phyloP scores from a whole-genome alignment of 2,888 invertebrate genomes.

The Hoplodrina ambigua region DNA sequence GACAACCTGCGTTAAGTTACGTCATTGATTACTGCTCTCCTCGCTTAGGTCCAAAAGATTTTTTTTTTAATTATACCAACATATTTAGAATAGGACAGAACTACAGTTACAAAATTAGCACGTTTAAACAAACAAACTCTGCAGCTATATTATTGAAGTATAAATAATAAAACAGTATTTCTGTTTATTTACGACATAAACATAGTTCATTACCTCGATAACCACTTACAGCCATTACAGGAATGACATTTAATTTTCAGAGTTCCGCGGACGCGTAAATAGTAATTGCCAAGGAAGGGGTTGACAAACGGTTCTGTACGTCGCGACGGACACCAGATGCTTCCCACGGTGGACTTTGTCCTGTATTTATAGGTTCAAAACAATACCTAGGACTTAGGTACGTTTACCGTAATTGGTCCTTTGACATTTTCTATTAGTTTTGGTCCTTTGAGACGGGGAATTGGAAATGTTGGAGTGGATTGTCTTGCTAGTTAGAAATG shows the following conservation, averaged over 20 bases:
- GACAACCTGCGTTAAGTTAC: not conserved
- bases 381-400: constrained; percentile 50
- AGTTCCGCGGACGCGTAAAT: constrained; percentile 64
- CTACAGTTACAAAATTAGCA: no score
- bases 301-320: constrained; percentile 76
- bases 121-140: no score
- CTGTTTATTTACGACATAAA: constrained; percentile 62
- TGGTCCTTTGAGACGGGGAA: constrained; percentile 22
- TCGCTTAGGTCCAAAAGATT: no score
- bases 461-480: constrained; percentile 8
- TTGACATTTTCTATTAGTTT: constrained; percentile 43
- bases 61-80: no score
- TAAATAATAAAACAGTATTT: not conserved
- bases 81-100: no score
- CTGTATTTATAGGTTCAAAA: constrained; percentile 51
- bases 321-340: constrained; percentile 66
- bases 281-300: constrained; percentile 72
- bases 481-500: constrained; percentile 11
- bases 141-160: no score
- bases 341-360: constrained; percentile 70
- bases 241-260: constrained; percentile 75
- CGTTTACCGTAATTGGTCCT: constrained; percentile 40
- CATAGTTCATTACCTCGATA: constrained; percentile 57
- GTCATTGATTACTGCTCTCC: no score
- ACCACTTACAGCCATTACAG: constrained; percentile 56